A percentile compares a stretch with the other conserved stretches of the same genome.
phyloP scores from a whole-genome alignment of 2,113 vertebrate genomes.

The Rafetus swinhoei region DNA sequence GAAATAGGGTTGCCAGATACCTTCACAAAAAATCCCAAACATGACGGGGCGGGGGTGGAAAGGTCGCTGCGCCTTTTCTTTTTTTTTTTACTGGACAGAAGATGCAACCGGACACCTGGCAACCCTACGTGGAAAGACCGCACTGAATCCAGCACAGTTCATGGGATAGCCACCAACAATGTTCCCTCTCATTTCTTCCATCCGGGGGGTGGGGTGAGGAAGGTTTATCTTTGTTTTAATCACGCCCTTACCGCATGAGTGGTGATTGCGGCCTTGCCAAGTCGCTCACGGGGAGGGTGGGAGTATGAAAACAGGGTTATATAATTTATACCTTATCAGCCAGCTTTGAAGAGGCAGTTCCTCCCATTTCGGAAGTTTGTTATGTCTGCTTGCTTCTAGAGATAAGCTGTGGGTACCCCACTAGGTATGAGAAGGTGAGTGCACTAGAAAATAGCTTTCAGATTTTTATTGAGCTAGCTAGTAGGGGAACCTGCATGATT shows the following conservation, averaged over 20 bases:
- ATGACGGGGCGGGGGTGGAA: no score
- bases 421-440: not conserved
- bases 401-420: not conserved
- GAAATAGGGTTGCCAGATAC: no score
- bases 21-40: no score
- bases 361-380: not conserved
- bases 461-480: not conserved
- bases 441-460: not conserved
- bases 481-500: not conserved
- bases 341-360: not conserved
- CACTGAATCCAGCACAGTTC: accelerated
- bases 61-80: no score
- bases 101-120: no score
- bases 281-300: no score
- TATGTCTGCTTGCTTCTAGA: not conserved
- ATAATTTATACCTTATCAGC: not conserved
- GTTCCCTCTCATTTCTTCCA: no score
- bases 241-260: not conserved
- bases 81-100: no score
- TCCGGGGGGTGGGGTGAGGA: not conserved
- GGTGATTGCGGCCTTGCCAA: not conserved
- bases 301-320: not conserved
- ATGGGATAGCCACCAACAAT: accelerated
- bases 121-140: not conserved
- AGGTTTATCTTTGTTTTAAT: not conserved